Evolutionary conservation across 1,140 invertebrate genomes (phyloP), one percentile per base, ranked within the genome.

Genomic region (Mya arenaria): DNA sequence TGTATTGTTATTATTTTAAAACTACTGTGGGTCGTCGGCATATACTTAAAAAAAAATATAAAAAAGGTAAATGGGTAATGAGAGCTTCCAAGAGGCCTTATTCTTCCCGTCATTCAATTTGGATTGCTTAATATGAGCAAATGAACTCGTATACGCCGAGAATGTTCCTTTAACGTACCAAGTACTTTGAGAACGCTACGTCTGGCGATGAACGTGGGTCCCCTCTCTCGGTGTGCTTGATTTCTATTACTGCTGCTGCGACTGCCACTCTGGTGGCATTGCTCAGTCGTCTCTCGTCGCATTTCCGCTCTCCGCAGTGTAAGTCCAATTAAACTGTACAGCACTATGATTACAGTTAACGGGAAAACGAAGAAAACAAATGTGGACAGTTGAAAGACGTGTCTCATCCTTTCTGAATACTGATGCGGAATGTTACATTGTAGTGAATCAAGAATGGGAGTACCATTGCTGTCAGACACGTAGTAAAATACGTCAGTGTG

Each of bases 361-460:
- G 93, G 93, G 30, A 93, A 80, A 19, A 93, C 82, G 84, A 94
- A 94, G 82, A 94, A 93, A 8, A 91, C 84, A 80, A 93, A 91
- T 23, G 92, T 90, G 6, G 93, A 93, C 65, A 92, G 60, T 74
- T 92, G 91, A 65, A 92, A 92, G 66, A 91, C 85, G 77, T 87
- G 81, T 0, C 72, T 80, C 90, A 92, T 91, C 32, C 84, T 36
- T 10, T 85, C 39, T 25, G 87, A 65, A 87, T 88, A 91, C 58
- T 86, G 55, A 36, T 66, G 63, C 23, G 88, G 89, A 52, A 92
- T 92, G 85, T 89, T 92, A 81, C 91, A 92, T 56, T 88, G 84
- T 44, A 90, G 82, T 0, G 90, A 90, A 15, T 91, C 91, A 23
- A 23, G 23, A 8, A 90, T 84, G 0, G 89, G 89, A 37, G 72